These are phyloP conservation scores for Rhynchotus rufescens DNA, from an alignment of 2,797 vertebrate genomes.

Conservation along the genomic window DNA sequence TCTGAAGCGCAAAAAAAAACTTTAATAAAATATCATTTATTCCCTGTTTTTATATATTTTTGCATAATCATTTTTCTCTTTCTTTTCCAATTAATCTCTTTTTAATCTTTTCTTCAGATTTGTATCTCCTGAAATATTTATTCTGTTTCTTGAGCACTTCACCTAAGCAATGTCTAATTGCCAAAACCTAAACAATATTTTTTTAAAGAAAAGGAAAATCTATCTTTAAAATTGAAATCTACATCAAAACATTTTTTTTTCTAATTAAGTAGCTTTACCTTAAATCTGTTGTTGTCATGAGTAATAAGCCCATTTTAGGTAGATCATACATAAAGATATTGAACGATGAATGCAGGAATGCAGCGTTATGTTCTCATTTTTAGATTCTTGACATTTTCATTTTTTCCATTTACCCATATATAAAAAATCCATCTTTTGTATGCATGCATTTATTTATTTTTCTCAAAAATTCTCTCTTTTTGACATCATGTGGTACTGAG, in stretches of 20 bases:
- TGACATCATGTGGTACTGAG: neutral
- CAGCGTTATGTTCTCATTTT: neutral
- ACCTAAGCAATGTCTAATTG: neutral
- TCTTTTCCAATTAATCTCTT: too few species aligned
- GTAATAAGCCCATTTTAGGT: neutral
- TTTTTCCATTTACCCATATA: fast-evolving
- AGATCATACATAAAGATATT: neutral
- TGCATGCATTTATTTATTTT: neutral
- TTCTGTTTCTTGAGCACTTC: neutral
- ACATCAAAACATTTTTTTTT: neutral
- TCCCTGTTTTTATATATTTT: neutral
- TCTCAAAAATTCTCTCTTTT: neutral
- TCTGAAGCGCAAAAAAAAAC: neutral
- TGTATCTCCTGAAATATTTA: neutral
- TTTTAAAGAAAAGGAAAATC: neutral
- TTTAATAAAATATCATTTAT: neutral
- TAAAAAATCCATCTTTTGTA: neutral
- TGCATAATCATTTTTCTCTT: neutral
- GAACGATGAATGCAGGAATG: neutral
- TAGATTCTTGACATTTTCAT: neutral
- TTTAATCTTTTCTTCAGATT: neutral
- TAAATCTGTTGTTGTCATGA: neutral
- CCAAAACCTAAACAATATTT: neutral
- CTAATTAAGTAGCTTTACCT: neutral
- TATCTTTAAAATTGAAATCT: neutral